Percentiles rank a stretch among this genome's conserved stretches.
These are phyloP conservation scores for Ophion ventricosus DNA, from an alignment of 2,888 invertebrate species.

Conservation along the genomic window DNA sequence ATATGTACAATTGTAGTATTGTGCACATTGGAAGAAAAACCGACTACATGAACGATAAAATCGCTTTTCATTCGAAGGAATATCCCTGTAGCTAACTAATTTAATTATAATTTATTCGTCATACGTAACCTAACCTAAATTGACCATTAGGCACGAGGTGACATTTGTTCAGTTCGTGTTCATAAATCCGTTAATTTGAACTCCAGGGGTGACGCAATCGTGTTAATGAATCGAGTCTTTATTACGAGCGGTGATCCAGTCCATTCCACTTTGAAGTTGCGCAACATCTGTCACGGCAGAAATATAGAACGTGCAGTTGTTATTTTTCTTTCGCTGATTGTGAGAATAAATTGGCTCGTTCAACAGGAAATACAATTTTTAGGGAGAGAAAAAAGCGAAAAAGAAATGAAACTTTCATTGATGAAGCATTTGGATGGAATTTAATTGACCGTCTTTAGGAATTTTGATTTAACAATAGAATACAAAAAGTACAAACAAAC, in stretches of 20 bases:
- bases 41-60: background rate
- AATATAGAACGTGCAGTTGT: background rate
- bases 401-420: background rate
- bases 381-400: background rate
- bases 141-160: background rate
- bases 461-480: too few relatives aligned
- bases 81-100: background rate
- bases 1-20: background rate
- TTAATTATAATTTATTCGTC: background rate
- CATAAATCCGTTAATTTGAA: conserved; percentile 83
- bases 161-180: conserved; percentile 9
- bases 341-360: background rate
- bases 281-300: conserved; percentile 86
- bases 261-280: conserved; percentile 89
- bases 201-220: conserved; percentile 89
- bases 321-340: background rate
- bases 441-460: too few relatives aligned
- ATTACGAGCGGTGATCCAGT: conserved; percentile 88
- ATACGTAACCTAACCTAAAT: background rate
- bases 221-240: conserved; percentile 90
- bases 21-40: background rate
- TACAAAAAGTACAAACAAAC: too few relatives aligned
- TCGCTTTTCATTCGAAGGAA: background rate
- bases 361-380: conserved; percentile 7
- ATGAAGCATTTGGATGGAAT: background rate